Evolutionary conservation across 2,113 vertebrate species (phyloP), one percentile per base, ranked within the genome.

Genomic region (Vidua chalybeata): DNA sequence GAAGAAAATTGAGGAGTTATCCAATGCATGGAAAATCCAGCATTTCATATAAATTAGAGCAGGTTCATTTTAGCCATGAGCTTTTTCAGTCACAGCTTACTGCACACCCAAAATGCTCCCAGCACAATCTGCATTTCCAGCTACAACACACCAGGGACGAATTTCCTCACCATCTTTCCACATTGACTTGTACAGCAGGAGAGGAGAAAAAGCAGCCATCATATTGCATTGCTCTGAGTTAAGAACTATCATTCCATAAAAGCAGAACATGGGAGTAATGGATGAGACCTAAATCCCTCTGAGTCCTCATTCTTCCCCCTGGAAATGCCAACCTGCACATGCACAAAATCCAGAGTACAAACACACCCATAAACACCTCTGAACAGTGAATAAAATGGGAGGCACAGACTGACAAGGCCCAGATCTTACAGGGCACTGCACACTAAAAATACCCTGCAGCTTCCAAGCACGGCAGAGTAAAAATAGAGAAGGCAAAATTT

Each of bases 301-400:
- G 1, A 66, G 30, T 10, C 41, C 45, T 64, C 4, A 0, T 28
- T 49, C 13, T 45, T 2, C 22, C 4, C 20, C 2, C 15, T n/a
- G 39, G 2, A 84, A 94, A 79, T 2, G 5, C 9, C 55, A 80
- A 46, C 3, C 35, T 74, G 13, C 27, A 45, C 27, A 31, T 4
- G 19, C 18, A 75, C 13, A 41, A 90, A 51, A 18, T 73, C 37
- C n/a, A 43, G 64, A 55, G 27, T 16, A 35, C 49, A 77, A 67
- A 46, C 5, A 37, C 35, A 66, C 11, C 33, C 6, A 49, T 4
- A 21, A 87, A 71, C 28, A 82, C 33, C 62, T 75, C 58, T 17
- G 9, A 62, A 72, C 7, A 51, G 26, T 1, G 26, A 85, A 27
- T 39, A 48, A 48, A 76, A 74, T 13, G 22, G 2, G 31, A 95